Evolutionary conservation across 2,797 vertebrate genomes (phyloP).

Genomic region (Trachops cirrhosus): DNA sequence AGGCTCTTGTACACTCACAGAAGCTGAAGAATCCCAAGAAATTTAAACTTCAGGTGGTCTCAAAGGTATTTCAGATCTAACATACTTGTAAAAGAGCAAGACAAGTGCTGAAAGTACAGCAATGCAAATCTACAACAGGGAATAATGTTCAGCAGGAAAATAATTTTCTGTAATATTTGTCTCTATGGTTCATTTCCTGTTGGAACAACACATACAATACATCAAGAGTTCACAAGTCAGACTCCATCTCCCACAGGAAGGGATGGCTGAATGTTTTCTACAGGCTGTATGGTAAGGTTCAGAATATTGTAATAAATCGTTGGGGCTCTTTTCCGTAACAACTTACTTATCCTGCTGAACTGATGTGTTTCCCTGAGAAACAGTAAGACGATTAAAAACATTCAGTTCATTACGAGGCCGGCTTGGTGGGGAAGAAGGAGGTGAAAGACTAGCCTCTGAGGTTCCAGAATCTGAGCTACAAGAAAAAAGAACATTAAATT

Average conservation of each 20-base stretch:
- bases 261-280: conserved; percentile 56
- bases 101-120: not conserved
- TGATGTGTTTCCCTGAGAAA: conserved; percentile 87
- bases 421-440: conserved; percentile 89
- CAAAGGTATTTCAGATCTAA: conserved; percentile 54
- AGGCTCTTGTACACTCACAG: not conserved
- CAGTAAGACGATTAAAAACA: conserved; percentile 90
- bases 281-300: conserved; percentile 39
- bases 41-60: conserved; percentile 51
- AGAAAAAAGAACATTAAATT: conserved; percentile 84
- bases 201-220: conserved; percentile 59
- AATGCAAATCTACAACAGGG: conserved; percentile 69
- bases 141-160: conserved; percentile 83
- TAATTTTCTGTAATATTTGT: conserved; percentile 60
- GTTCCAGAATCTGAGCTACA: conserved; percentile 90
- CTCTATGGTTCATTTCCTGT: conserved; percentile 36
- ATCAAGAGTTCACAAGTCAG: not conserved
- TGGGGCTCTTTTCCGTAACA: conserved; percentile 71
- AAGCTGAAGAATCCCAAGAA: not conserved
- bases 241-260: conserved; percentile 57
- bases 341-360: conserved; percentile 91
- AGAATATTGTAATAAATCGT: conserved; percentile 46
- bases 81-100: conserved; percentile 40
- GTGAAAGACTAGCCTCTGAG: conserved; percentile 88
- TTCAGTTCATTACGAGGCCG: conserved; percentile 89